These are phyloP conservation scores for Petrocephalus schoutedeni DNA, from an alignment of 2,797 vertebrate genomes.

Conservation along the genomic window DNA sequence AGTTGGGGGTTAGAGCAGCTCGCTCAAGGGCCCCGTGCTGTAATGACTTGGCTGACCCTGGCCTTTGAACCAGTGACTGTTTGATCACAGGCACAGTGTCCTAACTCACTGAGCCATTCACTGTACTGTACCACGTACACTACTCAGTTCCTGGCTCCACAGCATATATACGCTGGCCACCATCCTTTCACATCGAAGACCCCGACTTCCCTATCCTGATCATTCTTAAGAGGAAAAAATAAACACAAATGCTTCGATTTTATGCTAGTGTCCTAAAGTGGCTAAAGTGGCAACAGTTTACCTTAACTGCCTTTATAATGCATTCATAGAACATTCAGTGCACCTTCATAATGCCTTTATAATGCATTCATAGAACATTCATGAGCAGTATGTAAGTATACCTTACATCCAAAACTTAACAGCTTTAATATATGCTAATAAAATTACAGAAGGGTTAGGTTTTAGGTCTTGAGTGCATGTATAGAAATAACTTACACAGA, in stretches of 20 bases:
- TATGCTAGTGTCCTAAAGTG: neutral
- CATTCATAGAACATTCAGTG: too few relatives aligned
- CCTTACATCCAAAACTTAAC: too few relatives aligned
- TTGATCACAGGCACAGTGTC: neutral
- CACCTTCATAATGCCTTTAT: neutral
- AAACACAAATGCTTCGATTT: neutral
- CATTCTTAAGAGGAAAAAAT: neutral
- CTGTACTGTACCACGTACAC: neutral
- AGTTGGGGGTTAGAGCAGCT: neutral
- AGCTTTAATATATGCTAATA: neutral
- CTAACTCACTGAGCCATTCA: neutral
- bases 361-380: neutral
- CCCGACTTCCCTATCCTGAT: neutral
- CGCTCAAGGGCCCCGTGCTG: neutral
- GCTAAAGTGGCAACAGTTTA: neutral
- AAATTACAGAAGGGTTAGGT: neutral
- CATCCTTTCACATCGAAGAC: neutral
- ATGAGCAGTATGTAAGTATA: neutral
- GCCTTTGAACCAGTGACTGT: neutral
- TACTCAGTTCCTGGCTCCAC: neutral
- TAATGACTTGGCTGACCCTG: neutral
- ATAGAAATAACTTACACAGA: conserved; percentile 2
- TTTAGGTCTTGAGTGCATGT: neutral
- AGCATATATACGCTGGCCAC: too few relatives aligned
- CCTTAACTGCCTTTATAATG: neutral